These are phyloP conservation scores for Stratiomys singularior DNA, from an alignment of 2,888 invertebrate species.

Conservation along the genomic window DNA sequence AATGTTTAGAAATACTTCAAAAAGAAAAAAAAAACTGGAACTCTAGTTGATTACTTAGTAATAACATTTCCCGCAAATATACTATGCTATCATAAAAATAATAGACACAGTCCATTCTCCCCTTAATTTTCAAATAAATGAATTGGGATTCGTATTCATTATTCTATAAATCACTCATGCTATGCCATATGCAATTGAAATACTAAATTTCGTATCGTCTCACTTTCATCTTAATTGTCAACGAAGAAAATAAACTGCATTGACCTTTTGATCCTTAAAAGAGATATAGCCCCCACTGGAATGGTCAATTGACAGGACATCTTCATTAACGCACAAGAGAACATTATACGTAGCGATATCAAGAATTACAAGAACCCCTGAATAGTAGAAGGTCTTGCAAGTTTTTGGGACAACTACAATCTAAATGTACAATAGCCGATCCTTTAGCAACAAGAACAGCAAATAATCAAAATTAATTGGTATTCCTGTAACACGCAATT, in stretches of 20 bases:
- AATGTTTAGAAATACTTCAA: too few species aligned
- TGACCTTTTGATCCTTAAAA: slow-evolving; percentile 29
- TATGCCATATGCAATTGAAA: slow-evolving; percentile 25
- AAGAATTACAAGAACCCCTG: neutral
- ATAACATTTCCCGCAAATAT: too few species aligned
- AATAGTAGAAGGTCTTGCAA: neutral
- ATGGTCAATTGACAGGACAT: slow-evolving; percentile 38
- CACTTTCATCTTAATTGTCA: slow-evolving; percentile 16
- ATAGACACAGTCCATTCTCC: too few species aligned
- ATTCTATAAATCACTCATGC: too few species aligned
- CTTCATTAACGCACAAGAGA: slow-evolving; percentile 42
- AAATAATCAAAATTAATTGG: slow-evolving; percentile 54
- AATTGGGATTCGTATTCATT: too few species aligned
- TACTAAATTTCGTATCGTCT: neutral
- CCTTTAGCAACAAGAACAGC: slow-evolving; percentile 16
- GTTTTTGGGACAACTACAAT: slow-evolving; percentile 19
- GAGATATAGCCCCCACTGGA: slow-evolving; percentile 27
- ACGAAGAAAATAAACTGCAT: slow-evolving; percentile 39
- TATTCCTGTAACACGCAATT: slow-evolving; percentile 54
- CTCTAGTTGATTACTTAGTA: too few species aligned
- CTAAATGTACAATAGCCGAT: slow-evolving; percentile 30
- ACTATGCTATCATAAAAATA: too few species aligned
- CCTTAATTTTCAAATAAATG: too few species aligned
- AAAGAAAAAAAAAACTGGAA: too few species aligned
- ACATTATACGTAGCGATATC: neutral